Conservation (phyloP, 2,888 invertebrate species). For the Zhuqinia jingwanae region DNA sequence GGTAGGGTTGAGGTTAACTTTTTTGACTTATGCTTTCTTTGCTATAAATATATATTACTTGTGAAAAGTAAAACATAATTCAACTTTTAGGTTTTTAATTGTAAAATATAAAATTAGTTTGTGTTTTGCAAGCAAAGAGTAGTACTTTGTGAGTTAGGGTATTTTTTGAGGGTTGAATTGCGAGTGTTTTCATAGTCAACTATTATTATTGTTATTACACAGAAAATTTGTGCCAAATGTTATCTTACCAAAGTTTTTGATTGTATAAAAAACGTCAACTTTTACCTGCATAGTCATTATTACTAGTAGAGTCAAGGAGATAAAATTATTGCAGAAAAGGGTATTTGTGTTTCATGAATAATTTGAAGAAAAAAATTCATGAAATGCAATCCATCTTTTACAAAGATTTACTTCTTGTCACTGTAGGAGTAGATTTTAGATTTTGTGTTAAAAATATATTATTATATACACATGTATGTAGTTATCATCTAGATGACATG, state of each 20-base stretch:
- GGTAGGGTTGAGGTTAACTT: no score
- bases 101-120: no score
- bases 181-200: conserved; percentile 48
- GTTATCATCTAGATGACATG: no score
- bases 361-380: no score
- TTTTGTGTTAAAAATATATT: not conserved
- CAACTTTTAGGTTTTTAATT: not conserved
- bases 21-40: no score
- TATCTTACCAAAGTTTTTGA: conserved; percentile 58
- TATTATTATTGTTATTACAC: not conserved
- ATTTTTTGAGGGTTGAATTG: not conserved
- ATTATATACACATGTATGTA: no score
- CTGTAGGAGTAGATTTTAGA: conserved; percentile 7
- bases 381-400: not conserved
- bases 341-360: not conserved
- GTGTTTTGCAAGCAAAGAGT: no score
- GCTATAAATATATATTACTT: no score
- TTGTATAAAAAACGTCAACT: conserved; percentile 25
- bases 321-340: not conserved
- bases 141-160: no score
- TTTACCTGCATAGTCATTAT: conserved; percentile 67
- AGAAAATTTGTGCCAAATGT: conserved; percentile 56
- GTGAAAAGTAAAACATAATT: no score
- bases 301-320: conserved; percentile 27
- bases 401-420: not conserved